phyloP scores from a whole-genome alignment of 2,888 invertebrate species.

The Aelia acuminata region DNA sequence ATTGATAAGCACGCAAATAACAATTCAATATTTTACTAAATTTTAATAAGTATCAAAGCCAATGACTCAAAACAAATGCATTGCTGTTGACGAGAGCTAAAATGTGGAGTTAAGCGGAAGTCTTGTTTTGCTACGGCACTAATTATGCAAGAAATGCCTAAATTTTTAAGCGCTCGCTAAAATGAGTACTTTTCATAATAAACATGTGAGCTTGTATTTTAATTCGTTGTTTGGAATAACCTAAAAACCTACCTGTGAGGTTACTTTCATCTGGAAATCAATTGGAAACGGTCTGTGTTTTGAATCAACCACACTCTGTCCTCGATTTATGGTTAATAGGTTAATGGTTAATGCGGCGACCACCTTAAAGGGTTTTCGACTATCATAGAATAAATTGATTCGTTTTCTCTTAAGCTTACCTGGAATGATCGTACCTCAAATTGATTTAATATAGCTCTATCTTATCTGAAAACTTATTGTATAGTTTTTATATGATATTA shows the following conservation, averaged over 20 bases:
- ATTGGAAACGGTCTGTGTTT: background rate
- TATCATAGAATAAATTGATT: background rate
- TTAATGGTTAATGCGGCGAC: background rate
- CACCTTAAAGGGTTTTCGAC: background rate
- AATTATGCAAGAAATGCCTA: background rate
- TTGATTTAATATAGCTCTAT: background rate
- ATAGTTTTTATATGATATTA: background rate
- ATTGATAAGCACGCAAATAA: too few relatives aligned
- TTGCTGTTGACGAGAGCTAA: background rate
- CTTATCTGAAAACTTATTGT: background rate
- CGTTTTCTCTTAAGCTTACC: background rate
- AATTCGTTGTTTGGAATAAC: background rate
- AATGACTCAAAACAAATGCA: too few relatives aligned
- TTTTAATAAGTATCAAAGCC: too few relatives aligned
- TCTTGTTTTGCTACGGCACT: background rate
- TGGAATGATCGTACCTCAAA: background rate
- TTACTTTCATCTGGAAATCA: background rate
- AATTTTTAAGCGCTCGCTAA: background rate
- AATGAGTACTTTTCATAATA: background rate
- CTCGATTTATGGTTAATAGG: background rate
- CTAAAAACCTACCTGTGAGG: background rate
- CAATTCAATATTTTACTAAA: too few relatives aligned
- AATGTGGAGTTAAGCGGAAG: background rate
- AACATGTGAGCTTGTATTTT: background rate
- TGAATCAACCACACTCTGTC: background rate